These are phyloP conservation scores for Amblyornis subalaris DNA, from an alignment of 2,113 vertebrate genomes.

Conservation along the genomic window DNA sequence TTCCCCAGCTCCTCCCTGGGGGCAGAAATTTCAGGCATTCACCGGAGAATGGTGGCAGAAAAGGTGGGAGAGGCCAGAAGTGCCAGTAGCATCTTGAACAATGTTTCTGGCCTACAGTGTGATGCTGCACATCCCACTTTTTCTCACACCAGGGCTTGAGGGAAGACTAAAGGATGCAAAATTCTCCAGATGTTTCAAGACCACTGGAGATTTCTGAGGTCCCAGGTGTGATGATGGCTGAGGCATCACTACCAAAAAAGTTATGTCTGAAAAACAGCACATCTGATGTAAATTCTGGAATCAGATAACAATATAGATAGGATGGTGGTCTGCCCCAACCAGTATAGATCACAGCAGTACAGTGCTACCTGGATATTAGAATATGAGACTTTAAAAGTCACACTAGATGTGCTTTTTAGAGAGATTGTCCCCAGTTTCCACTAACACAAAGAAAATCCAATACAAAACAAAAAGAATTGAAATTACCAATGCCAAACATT, in stretches of 20 bases:
- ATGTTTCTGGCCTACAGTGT: fast-evolving
- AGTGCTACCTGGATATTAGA: neutral
- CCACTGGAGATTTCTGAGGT: fast-evolving
- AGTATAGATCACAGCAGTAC: neutral
- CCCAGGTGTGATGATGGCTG: fast-evolving
- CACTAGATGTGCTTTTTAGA: fast-evolving
- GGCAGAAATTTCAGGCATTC: neutral
- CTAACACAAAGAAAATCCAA: neutral
- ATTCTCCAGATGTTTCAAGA: neutral
- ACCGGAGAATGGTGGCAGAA: neutral
- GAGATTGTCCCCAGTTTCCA: neutral
- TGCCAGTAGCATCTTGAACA: fast-evolving
- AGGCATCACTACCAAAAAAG: neutral
- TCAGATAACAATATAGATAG: neutral
- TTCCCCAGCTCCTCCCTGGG: neutral
- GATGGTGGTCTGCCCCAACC: neutral
- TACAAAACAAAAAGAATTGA: neutral
- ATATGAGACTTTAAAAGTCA: neutral
- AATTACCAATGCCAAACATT: neutral
- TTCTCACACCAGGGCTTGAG: neutral
- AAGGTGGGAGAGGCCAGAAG: fast-evolving
- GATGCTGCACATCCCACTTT: neutral
- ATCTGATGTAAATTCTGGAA: neutral
- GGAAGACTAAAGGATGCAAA: neutral
- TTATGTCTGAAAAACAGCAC: neutral